Percentiles rank a stretch among this genome's conserved stretches.
phyloP scores from a whole-genome alignment of 2,888 invertebrate genomes.

The Gryllus longicercus region DNA sequence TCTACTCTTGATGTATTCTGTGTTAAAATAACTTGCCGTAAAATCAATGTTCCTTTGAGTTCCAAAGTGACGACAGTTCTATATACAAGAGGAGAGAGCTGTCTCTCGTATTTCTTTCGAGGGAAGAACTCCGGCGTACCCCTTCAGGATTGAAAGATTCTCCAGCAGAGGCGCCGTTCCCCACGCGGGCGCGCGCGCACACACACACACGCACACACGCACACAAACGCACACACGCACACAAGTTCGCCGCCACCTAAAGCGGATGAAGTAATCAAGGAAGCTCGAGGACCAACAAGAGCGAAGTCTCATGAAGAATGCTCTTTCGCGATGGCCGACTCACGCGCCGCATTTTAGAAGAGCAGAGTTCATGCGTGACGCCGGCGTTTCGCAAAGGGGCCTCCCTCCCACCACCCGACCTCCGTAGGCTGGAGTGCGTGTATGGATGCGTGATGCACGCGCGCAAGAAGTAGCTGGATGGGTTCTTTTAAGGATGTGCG shows the following conservation, averaged over 20 bases:
- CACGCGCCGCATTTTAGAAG: too few relatives aligned
- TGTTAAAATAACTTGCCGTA: conserved; percentile 9
- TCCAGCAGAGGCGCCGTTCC: neutral
- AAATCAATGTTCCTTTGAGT: neutral
- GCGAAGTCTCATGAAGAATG: too few relatives aligned
- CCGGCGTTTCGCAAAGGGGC: too few relatives aligned
- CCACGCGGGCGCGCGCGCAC: neutral
- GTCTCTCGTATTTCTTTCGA: neutral
- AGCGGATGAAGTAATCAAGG: conserved; percentile 2
- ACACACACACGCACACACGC: neutral
- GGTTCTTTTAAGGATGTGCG: too few relatives aligned
- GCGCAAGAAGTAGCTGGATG: too few relatives aligned
- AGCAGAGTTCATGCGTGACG: too few relatives aligned
- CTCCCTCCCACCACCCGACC: too few relatives aligned
- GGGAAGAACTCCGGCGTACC: neutral
- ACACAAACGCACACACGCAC: neutral
- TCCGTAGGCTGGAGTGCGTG: too few relatives aligned
- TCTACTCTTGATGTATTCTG: conserved; percentile 7
- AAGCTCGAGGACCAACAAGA: neutral
- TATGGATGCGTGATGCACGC: too few relatives aligned
- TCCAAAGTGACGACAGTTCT: neutral
- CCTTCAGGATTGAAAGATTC: neutral
- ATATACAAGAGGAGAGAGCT: neutral
- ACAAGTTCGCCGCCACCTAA: neutral
- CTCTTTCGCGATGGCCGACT: too few relatives aligned